Conservation (phyloP, 2,888 invertebrate genomes). For the Calameuta idolon region DNA sequence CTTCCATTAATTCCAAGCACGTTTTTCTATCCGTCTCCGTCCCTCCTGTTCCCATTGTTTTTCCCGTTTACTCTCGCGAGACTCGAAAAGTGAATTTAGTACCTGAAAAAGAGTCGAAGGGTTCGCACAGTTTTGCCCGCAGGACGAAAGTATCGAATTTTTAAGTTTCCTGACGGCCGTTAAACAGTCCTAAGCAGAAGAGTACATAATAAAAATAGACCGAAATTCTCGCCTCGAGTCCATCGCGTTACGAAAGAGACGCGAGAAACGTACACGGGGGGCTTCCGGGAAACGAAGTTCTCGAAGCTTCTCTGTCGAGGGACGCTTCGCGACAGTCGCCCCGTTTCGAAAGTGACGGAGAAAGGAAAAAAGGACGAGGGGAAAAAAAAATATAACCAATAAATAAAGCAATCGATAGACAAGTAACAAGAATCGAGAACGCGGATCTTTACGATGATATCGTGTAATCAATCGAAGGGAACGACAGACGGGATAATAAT, state of each 20-base stretch:
- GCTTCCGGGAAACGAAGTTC: slow-evolving; percentile 30
- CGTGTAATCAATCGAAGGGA: not conserved
- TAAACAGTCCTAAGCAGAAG: not conserved
- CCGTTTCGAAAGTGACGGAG: slow-evolving; percentile 3
- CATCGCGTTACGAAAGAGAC: slow-evolving; percentile 22
- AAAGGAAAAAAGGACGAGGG: not conserved
- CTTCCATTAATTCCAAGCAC: not conserved
- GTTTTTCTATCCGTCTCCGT: not conserved
- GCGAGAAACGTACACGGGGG: slow-evolving; percentile 21
- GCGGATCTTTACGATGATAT: not conserved
- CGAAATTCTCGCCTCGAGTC: not conserved
- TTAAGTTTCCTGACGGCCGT: not conserved
- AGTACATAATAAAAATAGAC: not conserved
- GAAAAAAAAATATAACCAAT: slow-evolving; percentile 2
- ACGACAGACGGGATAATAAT: not conserved
- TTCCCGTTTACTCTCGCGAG: too few species aligned
- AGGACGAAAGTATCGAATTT: not conserved
- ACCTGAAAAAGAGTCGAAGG: not conserved
- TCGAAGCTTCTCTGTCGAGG: not conserved
- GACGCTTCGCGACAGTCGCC: slow-evolving; percentile 1
- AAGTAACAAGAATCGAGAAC: slow-evolving; percentile 1
- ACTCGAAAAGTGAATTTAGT: too few species aligned
- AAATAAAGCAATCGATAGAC: slow-evolving; percentile 8
- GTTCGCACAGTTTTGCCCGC: not conserved
- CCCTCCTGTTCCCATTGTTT: too few species aligned